Conservation (phyloP, 2,113 vertebrate species). For the Reinhardtius hippoglossoides region DNA sequence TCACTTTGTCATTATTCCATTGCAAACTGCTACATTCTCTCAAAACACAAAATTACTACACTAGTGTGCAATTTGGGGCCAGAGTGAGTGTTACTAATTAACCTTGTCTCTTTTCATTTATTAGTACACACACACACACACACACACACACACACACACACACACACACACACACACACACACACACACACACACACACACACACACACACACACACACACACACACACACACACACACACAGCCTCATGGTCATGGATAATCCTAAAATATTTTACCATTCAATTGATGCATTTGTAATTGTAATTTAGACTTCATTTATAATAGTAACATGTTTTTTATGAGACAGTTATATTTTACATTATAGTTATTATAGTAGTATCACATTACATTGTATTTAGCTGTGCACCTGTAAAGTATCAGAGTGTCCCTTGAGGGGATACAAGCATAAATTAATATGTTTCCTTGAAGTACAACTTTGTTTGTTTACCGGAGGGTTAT, state of each 20-base stretch:
- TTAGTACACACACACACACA: background rate
- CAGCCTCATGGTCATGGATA: background rate
- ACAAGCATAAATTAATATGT: background rate
- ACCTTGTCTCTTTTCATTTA: slow-evolving; percentile 1
- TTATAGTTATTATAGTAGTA: too few species aligned
- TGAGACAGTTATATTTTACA: background rate
- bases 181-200: slow-evolving; percentile 2
- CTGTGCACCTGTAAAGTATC: too few species aligned
- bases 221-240: background rate
- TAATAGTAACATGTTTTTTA: too few species aligned
- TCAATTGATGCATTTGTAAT: background rate
- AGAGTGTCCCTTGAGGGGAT: background rate
- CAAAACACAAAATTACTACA: background rate
- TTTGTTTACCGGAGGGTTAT: too few species aligned
- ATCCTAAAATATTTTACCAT: too few species aligned
- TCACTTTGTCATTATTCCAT: too few species aligned
- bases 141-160: slow-evolving; percentile 1
- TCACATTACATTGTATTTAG: too few species aligned
- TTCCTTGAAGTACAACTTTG: too few species aligned
- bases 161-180: background rate
- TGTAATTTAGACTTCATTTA: slow-evolving; percentile 8
- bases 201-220: background rate
- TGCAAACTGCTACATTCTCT: too few species aligned
- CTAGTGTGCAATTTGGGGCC: background rate
- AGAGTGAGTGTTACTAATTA: slow-evolving; percentile 40